Evolutionary conservation across 2,113 vertebrate species (phyloP).

Genomic region (Sylvietta virens): DNA sequence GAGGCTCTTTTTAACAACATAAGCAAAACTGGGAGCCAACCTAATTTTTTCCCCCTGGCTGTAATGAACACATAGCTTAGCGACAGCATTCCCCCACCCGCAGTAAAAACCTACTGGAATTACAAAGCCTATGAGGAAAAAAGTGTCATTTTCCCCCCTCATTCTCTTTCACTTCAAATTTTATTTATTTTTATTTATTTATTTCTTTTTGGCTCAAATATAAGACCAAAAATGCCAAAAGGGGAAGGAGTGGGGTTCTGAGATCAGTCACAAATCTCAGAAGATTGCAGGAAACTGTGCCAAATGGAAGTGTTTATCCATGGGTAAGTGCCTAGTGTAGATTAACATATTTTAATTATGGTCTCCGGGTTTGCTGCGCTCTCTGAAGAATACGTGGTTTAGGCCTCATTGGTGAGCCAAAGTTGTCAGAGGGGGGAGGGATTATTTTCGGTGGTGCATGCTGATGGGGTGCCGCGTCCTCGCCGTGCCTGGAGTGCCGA

Average conservation of each 20-base stretch:
- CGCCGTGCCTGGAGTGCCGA: rapidly evolving
- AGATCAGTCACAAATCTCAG: conserved; percentile 43
- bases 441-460: background rate
- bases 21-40: conserved; percentile 77
- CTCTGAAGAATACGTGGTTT: conserved; percentile 18
- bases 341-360: conserved; percentile 69
- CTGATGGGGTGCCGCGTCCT: background rate
- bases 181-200: background rate
- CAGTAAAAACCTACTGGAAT: background rate
- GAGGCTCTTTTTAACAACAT: conserved; percentile 77
- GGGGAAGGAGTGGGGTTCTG: background rate
- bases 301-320: conserved; percentile 61
- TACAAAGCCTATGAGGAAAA: background rate
- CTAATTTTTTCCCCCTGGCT: conserved; percentile 62
- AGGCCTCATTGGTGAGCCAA: conserved; percentile 23
- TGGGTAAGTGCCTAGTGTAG: conserved; percentile 60
- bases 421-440: background rate
- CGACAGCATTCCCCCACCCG: background rate
- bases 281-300: conserved; percentile 24
- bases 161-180: background rate
- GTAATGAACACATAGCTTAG: conserved; percentile 55
- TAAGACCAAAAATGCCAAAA: conserved; percentile 12
- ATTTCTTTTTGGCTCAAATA: background rate
- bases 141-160: background rate
- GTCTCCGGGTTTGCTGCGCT: background rate